Base-by-base conservation (phyloP, 2,888 invertebrate species). In the Volucella inanis region DNA sequence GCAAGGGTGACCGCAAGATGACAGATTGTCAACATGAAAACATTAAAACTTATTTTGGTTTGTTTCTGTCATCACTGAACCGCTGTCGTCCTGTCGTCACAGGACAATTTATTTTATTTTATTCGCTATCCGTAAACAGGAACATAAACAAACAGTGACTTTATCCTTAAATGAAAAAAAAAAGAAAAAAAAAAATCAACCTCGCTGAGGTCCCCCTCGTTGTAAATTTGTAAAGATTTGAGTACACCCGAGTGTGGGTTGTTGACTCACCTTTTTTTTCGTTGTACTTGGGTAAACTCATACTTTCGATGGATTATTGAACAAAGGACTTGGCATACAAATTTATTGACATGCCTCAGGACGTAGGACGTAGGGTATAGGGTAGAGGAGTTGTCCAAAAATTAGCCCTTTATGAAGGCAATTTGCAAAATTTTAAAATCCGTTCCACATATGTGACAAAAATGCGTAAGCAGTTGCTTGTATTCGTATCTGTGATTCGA, bases 11-110 rank as follows among this genome's bases (percentile, higher is more conserved):
- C 64, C 68, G 47, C 64, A 75, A 50, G 65, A 59, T 82, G 82
- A 85, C 84, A 87, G 87, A 71, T 85, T 87, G 85, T 85, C 87
- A 85, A 79, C 82, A 85, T 75, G 54, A 82, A 52, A 47, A 74
- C 77, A 76, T 87, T 65, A 77, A 74, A 76, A 76, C 67, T 77
- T 68, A 72, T 71, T 80, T 62, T 31, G 75, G 55, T 72, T 71
- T 81, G 78, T 78, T 74, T 10, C 49, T 80, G 64, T 81, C 81
- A 81, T 70, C 75, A 72, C 75, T 64, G 70, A 54, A 70, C 52
- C 57, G 77, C 39, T 47, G 64, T 43, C 52, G 45, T 52, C 15
- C 45, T 43, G 68, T 43, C 52, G 45, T 52, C 15, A 3, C 41
- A 43, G 14, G 11, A 70, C 70, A 65, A 78, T 87, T 83, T 83